Conservation (phyloP, 2,888 invertebrate species). For the Itoplectis maculator region DNA sequence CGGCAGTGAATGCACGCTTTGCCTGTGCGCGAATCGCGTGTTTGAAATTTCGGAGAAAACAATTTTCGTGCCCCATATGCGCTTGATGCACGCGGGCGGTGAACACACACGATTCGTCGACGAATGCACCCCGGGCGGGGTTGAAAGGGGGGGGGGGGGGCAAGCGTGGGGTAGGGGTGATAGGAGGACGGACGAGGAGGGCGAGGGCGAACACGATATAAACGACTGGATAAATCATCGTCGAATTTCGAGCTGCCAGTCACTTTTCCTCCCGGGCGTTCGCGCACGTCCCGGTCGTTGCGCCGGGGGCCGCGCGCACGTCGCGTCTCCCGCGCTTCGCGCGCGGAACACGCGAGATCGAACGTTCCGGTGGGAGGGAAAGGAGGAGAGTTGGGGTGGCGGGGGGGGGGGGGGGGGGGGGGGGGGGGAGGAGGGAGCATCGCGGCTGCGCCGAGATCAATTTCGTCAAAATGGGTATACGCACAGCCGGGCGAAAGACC, state of each 20-base stretch:
- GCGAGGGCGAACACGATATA: too few relatives aligned
- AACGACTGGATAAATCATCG: slow-evolving; percentile 54
- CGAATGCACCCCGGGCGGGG: slow-evolving; percentile 42
- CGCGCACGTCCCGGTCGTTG: slow-evolving; percentile 16
- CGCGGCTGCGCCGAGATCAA: slow-evolving; percentile 40
- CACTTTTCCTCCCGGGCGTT: slow-evolving; percentile 39
- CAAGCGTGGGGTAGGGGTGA: too few relatives aligned
- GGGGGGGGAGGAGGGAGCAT: too few relatives aligned
- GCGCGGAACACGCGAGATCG: slow-evolving; percentile 32
- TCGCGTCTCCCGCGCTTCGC: background rate
- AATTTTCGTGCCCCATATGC: slow-evolving; percentile 66
- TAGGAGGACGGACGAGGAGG: too few relatives aligned
- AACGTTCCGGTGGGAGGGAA: slow-evolving; percentile 47
- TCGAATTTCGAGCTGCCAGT: slow-evolving; percentile 46
- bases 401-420: too few relatives aligned
- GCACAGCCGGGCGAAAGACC: too few relatives aligned
- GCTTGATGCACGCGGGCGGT: slow-evolving; percentile 49
- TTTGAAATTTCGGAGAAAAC: slow-evolving; percentile 61
- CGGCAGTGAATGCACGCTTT: background rate
- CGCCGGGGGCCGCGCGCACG: background rate
- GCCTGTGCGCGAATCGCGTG: slow-evolving; percentile 63
- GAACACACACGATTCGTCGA: slow-evolving; percentile 44
- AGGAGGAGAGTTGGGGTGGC: too few relatives aligned
- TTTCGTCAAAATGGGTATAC: slow-evolving; percentile 54
- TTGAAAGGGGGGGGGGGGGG: background rate